Conservation (phyloP, 2,888 invertebrate species). For the Pyrrhia umbra region DNA sequence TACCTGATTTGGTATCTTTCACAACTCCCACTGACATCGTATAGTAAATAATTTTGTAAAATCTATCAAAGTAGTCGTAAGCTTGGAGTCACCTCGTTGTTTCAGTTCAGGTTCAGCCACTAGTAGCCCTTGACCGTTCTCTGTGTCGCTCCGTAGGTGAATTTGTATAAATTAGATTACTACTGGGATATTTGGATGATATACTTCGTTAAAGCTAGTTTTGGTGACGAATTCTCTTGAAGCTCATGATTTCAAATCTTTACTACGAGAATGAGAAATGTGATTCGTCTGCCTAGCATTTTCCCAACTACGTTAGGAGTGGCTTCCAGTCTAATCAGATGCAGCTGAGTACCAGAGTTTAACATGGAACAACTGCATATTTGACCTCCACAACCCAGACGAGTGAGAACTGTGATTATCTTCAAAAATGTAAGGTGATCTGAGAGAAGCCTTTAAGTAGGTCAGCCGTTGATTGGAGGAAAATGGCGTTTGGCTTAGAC, state of each 20-base stretch:
- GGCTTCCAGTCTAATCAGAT: no score
- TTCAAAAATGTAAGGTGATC: neutral
- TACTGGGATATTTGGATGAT: slow-evolving; percentile 42
- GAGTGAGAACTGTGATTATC: neutral
- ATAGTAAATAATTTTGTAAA: slow-evolving; percentile 57
- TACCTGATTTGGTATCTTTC: neutral
- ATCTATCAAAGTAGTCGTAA: slow-evolving; percentile 59
- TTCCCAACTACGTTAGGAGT: no score
- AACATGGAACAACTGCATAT: no score
- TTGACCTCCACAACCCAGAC: no score
- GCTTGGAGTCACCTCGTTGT: slow-evolving; percentile 61
- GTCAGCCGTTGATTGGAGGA: neutral
- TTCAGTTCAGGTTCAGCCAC: slow-evolving; percentile 45
- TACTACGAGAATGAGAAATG: neutral
- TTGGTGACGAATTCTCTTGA: neutral
- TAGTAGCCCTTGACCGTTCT: slow-evolving; percentile 54
- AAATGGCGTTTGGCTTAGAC: no score
- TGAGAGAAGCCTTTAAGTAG: neutral
- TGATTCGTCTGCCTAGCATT: no score
- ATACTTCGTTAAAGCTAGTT: neutral
- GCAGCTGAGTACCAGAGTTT: no score
- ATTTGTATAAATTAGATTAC: slow-evolving; percentile 58
- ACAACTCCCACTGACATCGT: slow-evolving; percentile 15
- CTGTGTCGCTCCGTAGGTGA: slow-evolving; percentile 64
- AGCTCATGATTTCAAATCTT: neutral